These are phyloP conservation scores for Pimpla rufipes DNA, from an alignment of 2,888 invertebrate genomes.

Conservation along the genomic window DNA sequence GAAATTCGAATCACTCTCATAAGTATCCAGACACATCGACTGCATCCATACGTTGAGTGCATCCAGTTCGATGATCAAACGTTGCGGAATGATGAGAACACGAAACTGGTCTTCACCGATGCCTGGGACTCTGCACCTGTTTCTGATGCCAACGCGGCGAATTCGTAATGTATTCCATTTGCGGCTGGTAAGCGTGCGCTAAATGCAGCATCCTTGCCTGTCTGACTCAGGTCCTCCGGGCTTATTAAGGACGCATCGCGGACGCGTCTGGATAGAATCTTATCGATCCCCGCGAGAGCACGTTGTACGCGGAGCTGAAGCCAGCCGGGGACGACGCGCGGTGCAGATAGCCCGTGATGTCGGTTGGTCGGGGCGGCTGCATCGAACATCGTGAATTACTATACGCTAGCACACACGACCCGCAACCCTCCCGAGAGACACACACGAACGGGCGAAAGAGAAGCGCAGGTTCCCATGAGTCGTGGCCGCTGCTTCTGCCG, in stretches of 20 bases:
- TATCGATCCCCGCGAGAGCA: constrained; percentile 66
- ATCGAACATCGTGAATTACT: constrained; percentile 59
- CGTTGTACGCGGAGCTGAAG: constrained; percentile 17
- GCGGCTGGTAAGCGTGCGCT: background rate
- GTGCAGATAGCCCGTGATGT: constrained; percentile 24
- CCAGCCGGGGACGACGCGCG: background rate
- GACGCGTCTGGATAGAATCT: constrained; percentile 72
- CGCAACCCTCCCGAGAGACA: constrained; percentile 58
- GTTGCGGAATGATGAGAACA: constrained; percentile 41
- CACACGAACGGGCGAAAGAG: constrained; percentile 55
- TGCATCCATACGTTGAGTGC: no score
- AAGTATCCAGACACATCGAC: constrained; percentile 17
- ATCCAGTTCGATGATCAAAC: no score
- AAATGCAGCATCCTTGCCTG: constrained; percentile 8
- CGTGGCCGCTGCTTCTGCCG: constrained; percentile 26
- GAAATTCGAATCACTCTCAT: constrained; percentile 68
- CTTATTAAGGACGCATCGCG: constrained; percentile 68
- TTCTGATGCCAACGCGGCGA: background rate
- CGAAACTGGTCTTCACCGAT: constrained; percentile 3
- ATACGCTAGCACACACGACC: constrained; percentile 12
- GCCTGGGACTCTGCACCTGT: constrained; percentile 52
- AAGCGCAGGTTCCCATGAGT: constrained; percentile 76
- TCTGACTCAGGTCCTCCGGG: constrained; percentile 29
- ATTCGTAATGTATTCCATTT: background rate
- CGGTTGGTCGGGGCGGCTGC: constrained; percentile 31